phyloP scores from a whole-genome alignment of 2,888 invertebrate genomes.

The Caenorhabditis doughertyi region DNA sequence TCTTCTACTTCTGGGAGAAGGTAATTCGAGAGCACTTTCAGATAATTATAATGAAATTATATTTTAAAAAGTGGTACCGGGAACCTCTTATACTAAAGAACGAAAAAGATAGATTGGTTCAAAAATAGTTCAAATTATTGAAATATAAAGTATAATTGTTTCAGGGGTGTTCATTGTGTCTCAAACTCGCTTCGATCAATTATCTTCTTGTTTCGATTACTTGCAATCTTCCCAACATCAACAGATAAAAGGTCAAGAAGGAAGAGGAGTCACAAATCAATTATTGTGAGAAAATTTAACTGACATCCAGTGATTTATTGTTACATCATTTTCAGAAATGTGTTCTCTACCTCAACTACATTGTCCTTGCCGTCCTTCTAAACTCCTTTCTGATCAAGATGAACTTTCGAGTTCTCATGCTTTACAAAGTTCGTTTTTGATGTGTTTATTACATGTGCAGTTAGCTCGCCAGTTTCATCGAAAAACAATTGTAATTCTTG shows the following conservation, averaged over 20 bases:
- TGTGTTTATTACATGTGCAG: too few relatives aligned
- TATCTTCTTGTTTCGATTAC: conserved; percentile 68
- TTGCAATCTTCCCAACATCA: conserved; percentile 74
- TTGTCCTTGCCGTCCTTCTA: conserved; percentile 67
- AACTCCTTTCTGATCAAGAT: conserved; percentile 74
- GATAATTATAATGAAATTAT: conserved; percentile 4
- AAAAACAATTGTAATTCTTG: neutral
- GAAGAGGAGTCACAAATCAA: conserved; percentile 21
- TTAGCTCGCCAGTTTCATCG: too few relatives aligned
- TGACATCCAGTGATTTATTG: too few relatives aligned
- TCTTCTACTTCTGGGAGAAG: conserved; percentile 10
- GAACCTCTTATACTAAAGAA: conserved; percentile 10
- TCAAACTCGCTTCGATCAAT: conserved; percentile 73
- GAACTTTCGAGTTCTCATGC: conserved; percentile 67
- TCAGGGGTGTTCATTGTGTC: conserved; percentile 73
- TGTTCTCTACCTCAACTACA: conserved; percentile 66
- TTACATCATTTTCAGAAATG: conserved; percentile 66
- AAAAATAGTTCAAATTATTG: neutral
- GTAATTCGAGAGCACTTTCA: conserved; percentile 22
- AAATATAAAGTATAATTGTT: conserved; percentile 12
- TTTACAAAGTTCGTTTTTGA: conserved; percentile 71
- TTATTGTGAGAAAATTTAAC: conserved; percentile 36
- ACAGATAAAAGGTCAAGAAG: conserved; percentile 43
- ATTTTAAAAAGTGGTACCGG: conserved; percentile 2
- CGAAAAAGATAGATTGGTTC: neutral